Percentiles rank a stretch among this genome's conserved stretches.
Conservation (phyloP, 2,888 invertebrate genomes). For the Argyresthia albistria region DNA sequence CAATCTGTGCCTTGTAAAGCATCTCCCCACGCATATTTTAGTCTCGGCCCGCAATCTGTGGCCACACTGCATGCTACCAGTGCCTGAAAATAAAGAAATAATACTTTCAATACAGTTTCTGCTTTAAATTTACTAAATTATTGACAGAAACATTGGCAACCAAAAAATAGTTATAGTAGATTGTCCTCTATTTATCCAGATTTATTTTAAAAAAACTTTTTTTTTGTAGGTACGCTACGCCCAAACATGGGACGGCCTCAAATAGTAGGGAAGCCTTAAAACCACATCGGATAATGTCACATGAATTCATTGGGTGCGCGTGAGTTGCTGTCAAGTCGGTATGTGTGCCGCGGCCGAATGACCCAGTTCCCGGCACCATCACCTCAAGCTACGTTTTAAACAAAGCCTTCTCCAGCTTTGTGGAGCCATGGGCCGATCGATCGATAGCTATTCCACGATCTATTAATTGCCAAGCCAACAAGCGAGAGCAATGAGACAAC, state of each 20-base stretch:
- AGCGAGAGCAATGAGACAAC: too few relatives aligned
- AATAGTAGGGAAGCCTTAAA: not conserved
- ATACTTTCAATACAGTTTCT: not conserved
- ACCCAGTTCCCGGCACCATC: conserved; percentile 45
- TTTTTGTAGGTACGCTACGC: too few relatives aligned
- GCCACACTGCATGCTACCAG: conserved; percentile 35
- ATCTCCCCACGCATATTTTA: conserved; percentile 92
- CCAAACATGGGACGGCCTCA: too few relatives aligned
- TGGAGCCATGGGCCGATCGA: not conserved
- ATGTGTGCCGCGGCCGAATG: conserved; percentile 63
- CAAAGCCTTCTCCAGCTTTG: conserved; percentile 27
- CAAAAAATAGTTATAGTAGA: not conserved
- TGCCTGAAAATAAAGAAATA: conserved; percentile 32
- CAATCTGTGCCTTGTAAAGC: conserved; percentile 87
- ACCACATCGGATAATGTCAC: not conserved
- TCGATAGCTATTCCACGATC: not conserved
- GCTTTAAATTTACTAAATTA: not conserved
- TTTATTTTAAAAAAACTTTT: too few relatives aligned
- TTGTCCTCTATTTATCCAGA: too few relatives aligned
- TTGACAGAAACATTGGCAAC: not conserved
- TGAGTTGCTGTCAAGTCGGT: conserved; percentile 19
- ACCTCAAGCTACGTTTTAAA: conserved; percentile 26
- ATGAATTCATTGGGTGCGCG: conserved; percentile 4
- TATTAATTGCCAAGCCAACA: too few relatives aligned
- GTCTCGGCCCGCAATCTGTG: conserved; percentile 70